Conservation (phyloP, 2,888 invertebrate species). For the Petrolisthes cinctipes region DNA sequence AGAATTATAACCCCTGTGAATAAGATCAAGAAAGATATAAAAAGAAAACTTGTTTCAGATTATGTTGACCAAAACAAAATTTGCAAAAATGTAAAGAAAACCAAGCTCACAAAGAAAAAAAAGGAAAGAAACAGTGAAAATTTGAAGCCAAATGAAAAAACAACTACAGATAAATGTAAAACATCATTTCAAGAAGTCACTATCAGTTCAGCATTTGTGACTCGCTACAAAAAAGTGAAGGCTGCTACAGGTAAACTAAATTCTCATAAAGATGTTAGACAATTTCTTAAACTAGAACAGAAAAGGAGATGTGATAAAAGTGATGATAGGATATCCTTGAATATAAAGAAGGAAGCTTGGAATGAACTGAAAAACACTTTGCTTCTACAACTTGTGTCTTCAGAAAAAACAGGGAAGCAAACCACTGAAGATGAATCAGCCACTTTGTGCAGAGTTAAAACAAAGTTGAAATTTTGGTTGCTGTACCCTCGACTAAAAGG, state of each 20-base stretch:
- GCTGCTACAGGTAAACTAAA: neutral
- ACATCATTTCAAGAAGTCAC: neutral
- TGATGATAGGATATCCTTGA: neutral
- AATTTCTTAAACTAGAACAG: neutral
- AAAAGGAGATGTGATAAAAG: neutral
- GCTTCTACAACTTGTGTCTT: neutral
- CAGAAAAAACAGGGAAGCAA: neutral
- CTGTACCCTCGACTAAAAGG: conserved; percentile 32
- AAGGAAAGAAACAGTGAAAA: neutral
- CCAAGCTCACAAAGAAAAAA: neutral
- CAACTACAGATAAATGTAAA: neutral
- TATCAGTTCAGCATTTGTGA: neutral
- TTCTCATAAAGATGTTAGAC: neutral
- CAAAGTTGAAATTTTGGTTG: conserved; percentile 36
- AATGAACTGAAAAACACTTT: neutral
- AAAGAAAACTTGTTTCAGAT: neutral
- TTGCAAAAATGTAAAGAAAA: too few relatives aligned
- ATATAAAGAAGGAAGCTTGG: neutral
- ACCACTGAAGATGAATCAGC: neutral
- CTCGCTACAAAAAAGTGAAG: neutral
- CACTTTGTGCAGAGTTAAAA: conserved; percentile 8
- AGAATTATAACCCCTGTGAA: neutral
- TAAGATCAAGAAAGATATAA: neutral
- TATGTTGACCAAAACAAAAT: too few relatives aligned
- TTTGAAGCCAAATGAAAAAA: neutral